Percentiles rank a stretch among this genome's conserved stretches.
Evolutionary conservation across 2,113 vertebrate species (phyloP).

Genomic region (Sula dactylatra): DNA sequence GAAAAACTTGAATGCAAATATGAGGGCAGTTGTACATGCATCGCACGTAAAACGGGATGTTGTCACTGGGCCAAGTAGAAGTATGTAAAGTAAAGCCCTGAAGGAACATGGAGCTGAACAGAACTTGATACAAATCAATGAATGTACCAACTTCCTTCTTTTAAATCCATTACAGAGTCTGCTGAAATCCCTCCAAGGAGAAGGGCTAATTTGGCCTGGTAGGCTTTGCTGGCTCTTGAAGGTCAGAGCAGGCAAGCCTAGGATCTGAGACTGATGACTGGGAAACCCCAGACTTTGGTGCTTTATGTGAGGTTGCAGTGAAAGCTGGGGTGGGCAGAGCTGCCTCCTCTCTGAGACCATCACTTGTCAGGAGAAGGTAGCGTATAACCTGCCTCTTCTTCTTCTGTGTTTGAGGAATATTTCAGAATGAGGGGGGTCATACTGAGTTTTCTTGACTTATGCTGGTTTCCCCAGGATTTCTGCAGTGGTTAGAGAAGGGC

Average conservation of each 20-base stretch:
- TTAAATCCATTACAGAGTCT: neutral
- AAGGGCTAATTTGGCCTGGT: neutral
- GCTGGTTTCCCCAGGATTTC: neutral
- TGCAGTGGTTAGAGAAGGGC: neutral
- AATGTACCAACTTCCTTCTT: neutral
- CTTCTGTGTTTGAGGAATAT: neutral
- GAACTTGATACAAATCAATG: neutral
- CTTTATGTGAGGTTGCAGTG: neutral
- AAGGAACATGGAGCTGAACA: neutral
- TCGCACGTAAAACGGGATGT: neutral
- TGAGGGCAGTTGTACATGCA: neutral
- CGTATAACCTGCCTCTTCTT: neutral
- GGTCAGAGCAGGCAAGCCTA: neutral
- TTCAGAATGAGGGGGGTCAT: neutral
- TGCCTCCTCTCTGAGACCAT: neutral
- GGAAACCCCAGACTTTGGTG: neutral
- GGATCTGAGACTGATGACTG: neutral
- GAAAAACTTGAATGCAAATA: neutral
- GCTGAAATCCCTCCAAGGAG: neutral
- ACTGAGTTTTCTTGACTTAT: neutral
- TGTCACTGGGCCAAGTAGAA: neutral
- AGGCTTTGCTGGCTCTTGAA: neutral
- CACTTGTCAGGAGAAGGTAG: neutral
- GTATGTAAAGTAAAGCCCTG: neutral
- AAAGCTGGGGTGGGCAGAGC: neutral